A percentile compares a stretch with the other conserved stretches of the same genome.
phyloP scores from a whole-genome alignment of 2,113 vertebrate genomes.

The Cromileptes altivelis region DNA sequence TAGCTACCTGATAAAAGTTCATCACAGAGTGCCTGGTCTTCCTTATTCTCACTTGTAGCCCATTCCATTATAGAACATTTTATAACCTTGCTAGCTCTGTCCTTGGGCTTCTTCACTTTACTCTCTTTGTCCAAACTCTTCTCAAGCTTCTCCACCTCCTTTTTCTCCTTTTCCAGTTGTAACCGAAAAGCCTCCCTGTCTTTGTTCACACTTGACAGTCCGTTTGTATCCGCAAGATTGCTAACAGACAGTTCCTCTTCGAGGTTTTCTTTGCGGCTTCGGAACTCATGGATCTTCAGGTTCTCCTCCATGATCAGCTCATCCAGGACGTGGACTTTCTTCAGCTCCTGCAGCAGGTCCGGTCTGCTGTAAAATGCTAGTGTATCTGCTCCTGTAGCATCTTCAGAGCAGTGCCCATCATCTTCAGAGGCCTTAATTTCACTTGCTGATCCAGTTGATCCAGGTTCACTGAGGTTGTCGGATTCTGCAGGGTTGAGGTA shows the following conservation, averaged over 20 bases:
- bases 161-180: conserved; percentile 73
- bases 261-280: not conserved
- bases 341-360: conserved; percentile 66
- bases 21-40: conserved; percentile 38
- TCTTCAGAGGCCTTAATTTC: not conserved
- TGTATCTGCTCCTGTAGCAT: not conserved
- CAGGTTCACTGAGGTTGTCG: not conserved
- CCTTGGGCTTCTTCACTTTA: conserved; percentile 10
- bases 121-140: conserved; percentile 56
- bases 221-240: not conserved
- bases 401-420: not conserved
- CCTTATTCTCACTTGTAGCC: conserved; percentile 5
- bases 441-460: not conserved
- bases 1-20: conserved; percentile 30
- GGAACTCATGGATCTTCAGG: conserved; percentile 66
- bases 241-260: not conserved
- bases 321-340: conserved; percentile 69
- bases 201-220: not conserved
- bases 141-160: conserved; percentile 76
- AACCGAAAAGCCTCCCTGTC: conserved; percentile 64
- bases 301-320: conserved; percentile 79
- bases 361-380: not conserved
- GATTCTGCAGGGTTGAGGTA: not conserved
- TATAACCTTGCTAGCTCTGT: conserved; percentile 39
- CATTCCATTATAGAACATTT: conserved; percentile 67